phyloP scores from a whole-genome alignment of 2,888 invertebrate species.

The Sesamia inferens region DNA sequence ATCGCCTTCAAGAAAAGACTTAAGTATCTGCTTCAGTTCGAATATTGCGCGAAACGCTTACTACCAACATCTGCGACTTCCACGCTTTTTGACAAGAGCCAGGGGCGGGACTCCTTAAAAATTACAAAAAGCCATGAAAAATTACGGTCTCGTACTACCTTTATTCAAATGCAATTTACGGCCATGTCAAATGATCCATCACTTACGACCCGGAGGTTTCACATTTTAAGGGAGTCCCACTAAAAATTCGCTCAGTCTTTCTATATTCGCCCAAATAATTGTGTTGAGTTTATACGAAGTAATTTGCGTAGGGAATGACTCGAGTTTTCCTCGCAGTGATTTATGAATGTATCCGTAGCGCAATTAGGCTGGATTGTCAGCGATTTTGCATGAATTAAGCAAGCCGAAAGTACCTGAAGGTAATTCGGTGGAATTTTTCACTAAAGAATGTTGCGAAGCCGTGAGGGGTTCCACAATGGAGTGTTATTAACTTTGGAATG shows the following conservation, averaged over 20 bases:
- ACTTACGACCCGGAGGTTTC: constrained; percentile 8
- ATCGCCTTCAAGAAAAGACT: constrained; percentile 43
- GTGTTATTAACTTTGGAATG: constrained; percentile 58
- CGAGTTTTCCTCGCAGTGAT: constrained; percentile 63
- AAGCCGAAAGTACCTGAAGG: constrained; percentile 46
- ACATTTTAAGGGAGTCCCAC: constrained; percentile 32
- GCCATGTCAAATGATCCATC: constrained; percentile 41
- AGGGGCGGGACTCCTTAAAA: neutral
- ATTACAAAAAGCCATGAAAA: constrained; percentile 4
- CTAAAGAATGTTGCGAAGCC: constrained; percentile 41
- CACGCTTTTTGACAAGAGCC: neutral
- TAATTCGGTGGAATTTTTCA: constrained; percentile 59
- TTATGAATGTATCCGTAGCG: constrained; percentile 61
- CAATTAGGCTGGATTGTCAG: constrained; percentile 64
- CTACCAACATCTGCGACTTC: constrained; percentile 1
- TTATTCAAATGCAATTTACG: constrained; percentile 50
- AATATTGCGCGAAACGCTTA: constrained; percentile 7
- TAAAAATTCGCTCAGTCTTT: constrained; percentile 39
- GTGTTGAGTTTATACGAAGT: constrained; percentile 57
- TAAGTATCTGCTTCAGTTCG: constrained; percentile 6
- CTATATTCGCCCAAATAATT: constrained; percentile 53
- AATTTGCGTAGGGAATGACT: constrained; percentile 65
- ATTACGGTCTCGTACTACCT: constrained; percentile 18
- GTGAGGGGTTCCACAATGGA: constrained; percentile 53
- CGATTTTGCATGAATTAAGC: constrained; percentile 61